Base-by-base conservation (phyloP, 2,888 invertebrate species). In the Brachylomia viminalis region DNA sequence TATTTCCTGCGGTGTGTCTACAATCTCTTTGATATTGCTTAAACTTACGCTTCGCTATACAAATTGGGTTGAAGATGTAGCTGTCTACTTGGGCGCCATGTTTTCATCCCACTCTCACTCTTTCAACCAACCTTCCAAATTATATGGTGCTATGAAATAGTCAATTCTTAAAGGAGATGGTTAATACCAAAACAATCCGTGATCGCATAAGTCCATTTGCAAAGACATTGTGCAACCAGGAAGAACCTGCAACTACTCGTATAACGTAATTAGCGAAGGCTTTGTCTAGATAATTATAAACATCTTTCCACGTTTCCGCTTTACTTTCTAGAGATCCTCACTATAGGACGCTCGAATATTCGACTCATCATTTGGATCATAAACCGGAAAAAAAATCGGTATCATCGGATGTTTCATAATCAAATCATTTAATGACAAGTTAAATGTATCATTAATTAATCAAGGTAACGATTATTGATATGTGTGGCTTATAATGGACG, bases 371-470 rank as follows among this genome's bases (percentile, higher is more conserved):
- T 59, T 80, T 54, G 66, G 27, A 69, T 61, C n/a, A n/a, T n/a
- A n/a, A n/a, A n/a, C n/a, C n/a, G n/a, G n/a, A n/a, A n/a, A n/a
- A n/a, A n/a, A n/a, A n/a, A n/a, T n/a, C n/a, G n/a, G n/a, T n/a
- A n/a, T n/a, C 45, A 58, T 75, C 62, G 42, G 23, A 71, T 61
- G 42, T 85, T 74, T 69, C 61, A 65, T 77, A 74, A 82, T 74
- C 67, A 67, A 73, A 42, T 72, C 47, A 70, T 54, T 69, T 75
- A 56, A 80, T 84, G 45, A 81, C 61, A 65, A 66, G 52, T 42
- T 68, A 66, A 85, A 77, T 77, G 49, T 69, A 73, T 47, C 61
- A 52, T 82, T 85, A 69, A 85, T 86, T 76, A 65, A 78, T 68
- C 75, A 75, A 76, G 67, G 75, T 72, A 71, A 84, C 49, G 47